phyloP scores from a whole-genome alignment of 2,113 vertebrate genomes.

The Aspiorhynchus laticeps region DNA sequence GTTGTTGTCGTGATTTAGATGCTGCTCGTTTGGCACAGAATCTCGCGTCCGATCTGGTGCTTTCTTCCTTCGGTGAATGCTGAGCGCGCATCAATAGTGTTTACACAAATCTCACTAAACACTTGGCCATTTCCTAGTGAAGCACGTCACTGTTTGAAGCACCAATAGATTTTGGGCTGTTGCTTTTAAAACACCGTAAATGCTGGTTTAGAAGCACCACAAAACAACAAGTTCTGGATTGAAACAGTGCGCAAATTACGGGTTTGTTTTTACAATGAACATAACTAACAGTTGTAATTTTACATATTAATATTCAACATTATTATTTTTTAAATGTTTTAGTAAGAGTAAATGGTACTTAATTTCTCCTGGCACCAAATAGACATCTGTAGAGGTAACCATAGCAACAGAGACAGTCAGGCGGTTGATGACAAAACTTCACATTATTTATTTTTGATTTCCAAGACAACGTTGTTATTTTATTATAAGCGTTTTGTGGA shows the following conservation, averaged over 20 bases:
- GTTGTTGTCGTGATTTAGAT: not conserved
- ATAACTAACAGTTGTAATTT: not conserved
- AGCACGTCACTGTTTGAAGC: not conserved
- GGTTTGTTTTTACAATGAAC: not conserved
- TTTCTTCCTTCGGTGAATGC: too few relatives aligned
- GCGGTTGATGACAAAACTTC: too few relatives aligned
- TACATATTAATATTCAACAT: not conserved
- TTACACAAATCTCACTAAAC: conserved; percentile 42
- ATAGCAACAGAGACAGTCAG: not conserved
- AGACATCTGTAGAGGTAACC: not conserved
- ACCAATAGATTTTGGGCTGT: not conserved
- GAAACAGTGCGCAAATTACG: not conserved
- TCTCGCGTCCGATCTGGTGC: not conserved
- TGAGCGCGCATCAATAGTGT: conserved; percentile 23
- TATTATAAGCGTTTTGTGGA: not conserved
- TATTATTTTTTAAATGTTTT: too few relatives aligned
- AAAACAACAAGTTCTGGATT: not conserved
- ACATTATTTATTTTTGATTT: not conserved
- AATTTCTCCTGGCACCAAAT: not conserved
- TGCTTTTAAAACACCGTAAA: conserved; percentile 18
- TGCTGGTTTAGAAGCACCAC: not conserved
- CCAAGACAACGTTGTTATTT: not conserved
- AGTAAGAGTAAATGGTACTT: not conserved
- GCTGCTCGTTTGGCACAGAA: not conserved
- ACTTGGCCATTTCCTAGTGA: conserved; percentile 26